Base-by-base conservation (phyloP, 2,797 vertebrate genomes). In the Kryptolebias ocellatus region DNA sequence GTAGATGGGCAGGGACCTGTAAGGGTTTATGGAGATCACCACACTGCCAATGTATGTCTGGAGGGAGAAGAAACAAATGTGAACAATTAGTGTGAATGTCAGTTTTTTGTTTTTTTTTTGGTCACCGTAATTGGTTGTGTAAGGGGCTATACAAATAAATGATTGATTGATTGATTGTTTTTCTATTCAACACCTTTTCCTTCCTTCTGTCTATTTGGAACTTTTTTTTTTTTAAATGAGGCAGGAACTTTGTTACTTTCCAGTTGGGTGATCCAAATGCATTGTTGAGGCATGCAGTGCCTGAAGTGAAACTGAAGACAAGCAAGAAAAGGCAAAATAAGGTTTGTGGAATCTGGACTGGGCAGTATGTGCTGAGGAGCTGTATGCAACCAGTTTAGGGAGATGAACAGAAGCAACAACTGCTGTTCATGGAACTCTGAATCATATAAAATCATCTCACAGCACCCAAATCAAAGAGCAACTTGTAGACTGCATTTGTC, bases 21-120 rank as follows among this genome's bases (percentile, higher is more conserved):
- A 99, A 11, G 98, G 98, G 85, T 99, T 99, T 89, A 99, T 91
- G 20, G 98, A 99, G 94, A 99, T 97, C 74, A 99, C 97, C 93
- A 99, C 98, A 0, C 96, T 99, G 87, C 98, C 98, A 47, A 99
- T 99, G 87, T 99, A 99, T 0, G 98, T 99, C 97, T 99, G 93
- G 4, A 20, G 60, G 52, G 60, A 66, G 60, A 74, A 62, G 37
- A 56, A 28, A 51, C 17, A 44, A 5, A 28, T 9, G 2, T 0
- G 28, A 62, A 18, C 3, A 1, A 47, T 61, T 24, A 71, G 44
- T 10, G 15, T 12, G 29, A 66, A 29, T 47, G 12, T 12, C 20
- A 24, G 20, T 24, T 24, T 24, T 24, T 24, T 24, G 20, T 24
- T 24, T 24, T 24, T 24, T 24, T 24, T 24, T 24, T 24, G 20